A percentile compares a stretch with the other conserved stretches of the same genome.
phyloP scores from a whole-genome alignment of 2,797 vertebrate genomes.

The Centropyge bicolor region DNA sequence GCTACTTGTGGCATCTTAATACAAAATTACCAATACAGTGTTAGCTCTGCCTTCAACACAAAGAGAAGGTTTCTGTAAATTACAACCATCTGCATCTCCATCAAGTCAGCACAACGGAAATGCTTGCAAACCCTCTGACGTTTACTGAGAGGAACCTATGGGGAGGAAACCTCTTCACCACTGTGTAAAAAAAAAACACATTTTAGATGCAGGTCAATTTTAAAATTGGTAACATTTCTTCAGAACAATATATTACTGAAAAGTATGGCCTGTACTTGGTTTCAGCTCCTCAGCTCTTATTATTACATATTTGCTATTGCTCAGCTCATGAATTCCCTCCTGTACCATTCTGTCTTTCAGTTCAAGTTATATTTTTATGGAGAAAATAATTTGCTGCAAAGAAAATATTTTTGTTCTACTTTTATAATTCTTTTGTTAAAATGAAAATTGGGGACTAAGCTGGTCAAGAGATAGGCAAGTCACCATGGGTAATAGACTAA shows the following conservation, averaged over 20 bases:
- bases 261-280: background rate
- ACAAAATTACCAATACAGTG: slow-evolving; percentile 10
- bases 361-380: background rate
- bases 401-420: background rate
- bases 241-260: background rate
- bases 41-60: slow-evolving; percentile 36
- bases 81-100: slow-evolving; percentile 69
- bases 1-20: background rate
- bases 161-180: slow-evolving; percentile 49
- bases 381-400: background rate
- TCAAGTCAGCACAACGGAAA: slow-evolving; percentile 61
- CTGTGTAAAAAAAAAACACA: slow-evolving; percentile 58
- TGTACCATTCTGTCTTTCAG: background rate
- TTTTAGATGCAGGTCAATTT: slow-evolving; percentile 35
- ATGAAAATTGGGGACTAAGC: background rate
- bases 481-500: no score
- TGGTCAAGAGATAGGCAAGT: no score
- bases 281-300: background rate
- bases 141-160: slow-evolving; percentile 63
- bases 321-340: background rate
- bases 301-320: no score
- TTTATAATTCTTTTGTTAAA: background rate
- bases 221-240: slow-evolving; percentile 32
- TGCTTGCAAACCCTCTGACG: slow-evolving; percentile 59
- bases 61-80: slow-evolving; percentile 51